Percentiles rank a stretch among this genome's conserved stretches.
Conservation (phyloP, 2,797 vertebrate genomes). For the Gymnoscopelus braueri region DNA sequence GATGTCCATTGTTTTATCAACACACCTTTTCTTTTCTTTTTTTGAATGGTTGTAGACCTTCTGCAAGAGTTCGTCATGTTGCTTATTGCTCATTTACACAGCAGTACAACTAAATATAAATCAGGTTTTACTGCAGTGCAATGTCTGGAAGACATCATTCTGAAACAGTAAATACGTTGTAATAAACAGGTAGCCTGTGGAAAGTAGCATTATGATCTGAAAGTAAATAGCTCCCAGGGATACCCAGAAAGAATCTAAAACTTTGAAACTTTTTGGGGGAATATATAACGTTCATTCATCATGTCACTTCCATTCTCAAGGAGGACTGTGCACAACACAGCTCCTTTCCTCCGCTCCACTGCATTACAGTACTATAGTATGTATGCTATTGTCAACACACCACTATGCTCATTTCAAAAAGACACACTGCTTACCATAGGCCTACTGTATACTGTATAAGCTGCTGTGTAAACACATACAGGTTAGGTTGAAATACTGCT, state of each 20-base stretch:
- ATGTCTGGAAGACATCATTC: constrained; percentile 6
- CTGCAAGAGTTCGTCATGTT: neutral
- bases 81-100: neutral
- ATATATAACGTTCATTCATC: neutral
- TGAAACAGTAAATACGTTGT: no score
- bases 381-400: neutral
- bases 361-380: neutral
- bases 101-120: no score
- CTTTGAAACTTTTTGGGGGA: neutral
- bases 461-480: neutral
- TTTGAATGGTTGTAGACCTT: constrained; percentile 42
- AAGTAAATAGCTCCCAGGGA: neutral
- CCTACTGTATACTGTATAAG: neutral
- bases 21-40: constrained; percentile 46
- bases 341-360: neutral
- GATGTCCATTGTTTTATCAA: constrained; percentile 61
- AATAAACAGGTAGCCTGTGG: no score
- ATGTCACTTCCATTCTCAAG: neutral
- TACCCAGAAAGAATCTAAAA: constrained; percentile 2
- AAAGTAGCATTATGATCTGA: no score
- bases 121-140: constrained; percentile 2
- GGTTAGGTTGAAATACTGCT: no score
- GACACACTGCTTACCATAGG: no score
- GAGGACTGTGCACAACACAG: neutral
- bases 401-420: neutral